These are phyloP conservation scores for Dasypogon diadema DNA, from an alignment of 2,888 invertebrate species.

Conservation along the genomic window DNA sequence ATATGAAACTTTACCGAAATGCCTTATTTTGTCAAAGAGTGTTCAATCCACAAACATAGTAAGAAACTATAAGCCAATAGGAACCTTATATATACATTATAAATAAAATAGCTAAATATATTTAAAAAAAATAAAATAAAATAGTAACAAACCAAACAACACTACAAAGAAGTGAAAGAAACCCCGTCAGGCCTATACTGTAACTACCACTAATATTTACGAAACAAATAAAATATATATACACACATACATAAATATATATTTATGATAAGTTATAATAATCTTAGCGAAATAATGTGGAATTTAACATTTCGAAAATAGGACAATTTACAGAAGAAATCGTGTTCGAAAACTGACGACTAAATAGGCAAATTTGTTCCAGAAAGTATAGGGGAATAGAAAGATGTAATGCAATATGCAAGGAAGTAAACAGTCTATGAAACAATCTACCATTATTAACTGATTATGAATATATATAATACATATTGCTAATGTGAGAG, in stretches of 20 bases:
- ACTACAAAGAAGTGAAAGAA: slow-evolving; percentile 43
- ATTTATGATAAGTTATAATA: slow-evolving; percentile 43
- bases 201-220: slow-evolving; percentile 32
- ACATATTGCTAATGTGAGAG: slow-evolving; percentile 23
- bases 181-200: slow-evolving; percentile 49
- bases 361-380: slow-evolving; percentile 23
- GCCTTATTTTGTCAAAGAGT: slow-evolving; percentile 49
- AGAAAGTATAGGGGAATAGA: slow-evolving; percentile 18
- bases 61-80: slow-evolving; percentile 49
- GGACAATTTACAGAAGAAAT: slow-evolving; percentile 24
- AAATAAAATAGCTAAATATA: slow-evolving; percentile 41
- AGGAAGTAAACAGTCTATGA: slow-evolving; percentile 28
- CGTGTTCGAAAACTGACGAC: not conserved
- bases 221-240: slow-evolving; percentile 24
- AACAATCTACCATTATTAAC: slow-evolving; percentile 37
- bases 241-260: slow-evolving; percentile 9
- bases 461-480: slow-evolving; percentile 36
- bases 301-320: slow-evolving; percentile 40
- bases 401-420: not conserved
- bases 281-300: slow-evolving; percentile 41
- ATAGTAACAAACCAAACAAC: slow-evolving; percentile 30
- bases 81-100: slow-evolving; percentile 36
- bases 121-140: slow-evolving; percentile 2
- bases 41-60: slow-evolving; percentile 45
- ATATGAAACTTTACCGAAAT: slow-evolving; percentile 47